These are phyloP conservation scores for Helicoverpa assulta DNA, from an alignment of 2,888 invertebrate genomes.

Conservation along the genomic window DNA sequence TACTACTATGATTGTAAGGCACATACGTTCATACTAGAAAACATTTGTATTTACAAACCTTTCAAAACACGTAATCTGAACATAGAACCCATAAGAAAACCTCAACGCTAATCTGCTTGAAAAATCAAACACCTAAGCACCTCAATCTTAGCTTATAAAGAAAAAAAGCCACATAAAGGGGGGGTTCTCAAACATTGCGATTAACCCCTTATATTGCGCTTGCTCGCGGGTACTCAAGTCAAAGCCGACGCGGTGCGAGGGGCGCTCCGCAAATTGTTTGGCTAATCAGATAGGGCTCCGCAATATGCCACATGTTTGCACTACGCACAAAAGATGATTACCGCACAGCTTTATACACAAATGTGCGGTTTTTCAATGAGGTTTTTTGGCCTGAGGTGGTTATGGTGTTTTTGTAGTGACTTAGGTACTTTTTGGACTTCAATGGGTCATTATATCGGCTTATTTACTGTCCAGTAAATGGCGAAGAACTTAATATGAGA, in stretches of 20 bases:
- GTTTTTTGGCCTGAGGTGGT: slow-evolving; percentile 47
- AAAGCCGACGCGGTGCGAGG: slow-evolving; percentile 31
- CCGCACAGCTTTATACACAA: slow-evolving; percentile 66
- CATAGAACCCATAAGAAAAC: background rate
- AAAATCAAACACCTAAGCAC: slow-evolving; percentile 22
- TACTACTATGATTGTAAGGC: too few relatives aligned
- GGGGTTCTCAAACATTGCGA: slow-evolving; percentile 77
- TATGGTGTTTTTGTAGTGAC: slow-evolving; percentile 18
- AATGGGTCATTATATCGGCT: background rate
- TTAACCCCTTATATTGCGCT: slow-evolving; percentile 76
- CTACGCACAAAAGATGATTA: slow-evolving; percentile 71
- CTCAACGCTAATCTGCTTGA: background rate
- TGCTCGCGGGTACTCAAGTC: slow-evolving; percentile 61
- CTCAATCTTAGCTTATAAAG: slow-evolving; percentile 40
- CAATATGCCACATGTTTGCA: slow-evolving; percentile 86
- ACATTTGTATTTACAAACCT: too few relatives aligned
- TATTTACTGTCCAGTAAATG: too few relatives aligned
- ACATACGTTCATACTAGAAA: too few relatives aligned
- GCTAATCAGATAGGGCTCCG: slow-evolving; percentile 83
- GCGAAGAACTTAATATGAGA: too few relatives aligned
- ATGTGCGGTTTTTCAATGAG: slow-evolving; percentile 63
- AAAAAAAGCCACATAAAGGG: slow-evolving; percentile 59
- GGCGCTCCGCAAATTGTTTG: slow-evolving; percentile 79
- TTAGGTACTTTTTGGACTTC: background rate
- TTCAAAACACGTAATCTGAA: background rate